Evolutionary conservation across 2,888 invertebrate genomes (phyloP).

Genomic region (Sericinus montela): DNA sequence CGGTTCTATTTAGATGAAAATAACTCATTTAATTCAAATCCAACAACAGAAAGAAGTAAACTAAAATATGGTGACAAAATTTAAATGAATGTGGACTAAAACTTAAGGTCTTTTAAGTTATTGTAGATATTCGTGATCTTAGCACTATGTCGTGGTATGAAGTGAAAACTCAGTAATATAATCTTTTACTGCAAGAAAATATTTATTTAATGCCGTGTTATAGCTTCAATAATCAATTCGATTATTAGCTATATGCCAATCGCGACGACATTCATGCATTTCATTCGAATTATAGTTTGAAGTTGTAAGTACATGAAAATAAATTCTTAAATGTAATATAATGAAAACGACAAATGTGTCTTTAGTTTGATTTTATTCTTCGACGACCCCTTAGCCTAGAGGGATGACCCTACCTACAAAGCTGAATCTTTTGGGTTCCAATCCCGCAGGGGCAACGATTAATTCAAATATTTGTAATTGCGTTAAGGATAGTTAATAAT

Average conservation of each 20-base stretch:
- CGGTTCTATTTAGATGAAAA: conserved; percentile 24
- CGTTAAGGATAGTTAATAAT: too few relatives aligned
- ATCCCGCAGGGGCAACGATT: too few relatives aligned
- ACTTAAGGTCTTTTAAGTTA: conserved; percentile 25
- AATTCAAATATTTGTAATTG: too few relatives aligned
- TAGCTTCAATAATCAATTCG: conserved; percentile 8
- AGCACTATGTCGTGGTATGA: conserved; percentile 37
- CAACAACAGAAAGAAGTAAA: conserved; percentile 40
- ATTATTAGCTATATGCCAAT: conserved; percentile 41
- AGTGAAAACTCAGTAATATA: conserved; percentile 35
- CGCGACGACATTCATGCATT: conserved; percentile 61
- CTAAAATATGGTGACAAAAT: conserved; percentile 71
- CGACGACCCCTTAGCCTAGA: too few relatives aligned
- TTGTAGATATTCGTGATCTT: conserved; percentile 42
- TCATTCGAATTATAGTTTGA: conserved; percentile 52
- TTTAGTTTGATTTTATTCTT: too few relatives aligned
- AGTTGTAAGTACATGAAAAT: conserved; percentile 37
- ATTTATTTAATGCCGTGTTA: conserved; percentile 27
- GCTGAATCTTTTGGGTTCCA: too few relatives aligned
- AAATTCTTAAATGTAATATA: not conserved
- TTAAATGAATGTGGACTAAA: conserved; percentile 40
- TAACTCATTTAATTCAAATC: conserved; percentile 21
- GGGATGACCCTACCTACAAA: too few relatives aligned
- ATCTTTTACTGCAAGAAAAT: conserved; percentile 32
- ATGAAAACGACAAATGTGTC: not conserved